These are phyloP conservation scores for Venusia cambrica DNA, from an alignment of 2,888 invertebrate species.

Conservation along the genomic window DNA sequence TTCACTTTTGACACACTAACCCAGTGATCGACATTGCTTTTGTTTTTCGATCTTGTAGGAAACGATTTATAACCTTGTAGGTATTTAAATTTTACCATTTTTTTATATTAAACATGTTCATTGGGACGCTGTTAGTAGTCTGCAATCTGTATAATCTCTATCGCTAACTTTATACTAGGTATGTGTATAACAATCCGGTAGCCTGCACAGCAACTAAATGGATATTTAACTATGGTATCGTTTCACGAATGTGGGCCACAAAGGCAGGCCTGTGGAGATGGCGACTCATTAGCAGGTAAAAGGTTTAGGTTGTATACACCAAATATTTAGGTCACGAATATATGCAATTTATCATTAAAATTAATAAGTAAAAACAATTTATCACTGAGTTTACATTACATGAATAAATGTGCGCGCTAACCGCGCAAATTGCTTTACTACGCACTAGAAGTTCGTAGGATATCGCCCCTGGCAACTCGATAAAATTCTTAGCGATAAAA, in stretches of 20 bases:
- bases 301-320: conserved; percentile 36
- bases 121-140: no score
- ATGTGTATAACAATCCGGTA: no score
- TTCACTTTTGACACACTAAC: conserved; percentile 37
- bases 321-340: conserved; percentile 35
- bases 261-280: conserved; percentile 33
- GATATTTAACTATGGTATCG: conserved; percentile 15
- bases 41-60: background rate
- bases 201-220: conserved; percentile 15
- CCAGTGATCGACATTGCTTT: conserved; percentile 24
- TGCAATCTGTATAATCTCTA: no score
- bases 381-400: conserved; percentile 10
- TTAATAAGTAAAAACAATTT: background rate
- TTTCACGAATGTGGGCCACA: conserved; percentile 44
- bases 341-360: background rate
- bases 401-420: conserved; percentile 22
- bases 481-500: conserved; percentile 19
- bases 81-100: background rate
- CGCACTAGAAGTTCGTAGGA: conserved; percentile 32
- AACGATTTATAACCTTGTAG: background rate
- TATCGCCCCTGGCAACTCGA: conserved; percentile 33
- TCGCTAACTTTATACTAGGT: no score
- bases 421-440: conserved; percentile 39
- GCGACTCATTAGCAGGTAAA: conserved; percentile 32
- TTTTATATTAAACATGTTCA: background rate